Percentiles rank a stretch among this genome's conserved stretches.
phyloP scores from a whole-genome alignment of 2,797 vertebrate genomes.

The Lagorchestes hirsutus region DNA sequence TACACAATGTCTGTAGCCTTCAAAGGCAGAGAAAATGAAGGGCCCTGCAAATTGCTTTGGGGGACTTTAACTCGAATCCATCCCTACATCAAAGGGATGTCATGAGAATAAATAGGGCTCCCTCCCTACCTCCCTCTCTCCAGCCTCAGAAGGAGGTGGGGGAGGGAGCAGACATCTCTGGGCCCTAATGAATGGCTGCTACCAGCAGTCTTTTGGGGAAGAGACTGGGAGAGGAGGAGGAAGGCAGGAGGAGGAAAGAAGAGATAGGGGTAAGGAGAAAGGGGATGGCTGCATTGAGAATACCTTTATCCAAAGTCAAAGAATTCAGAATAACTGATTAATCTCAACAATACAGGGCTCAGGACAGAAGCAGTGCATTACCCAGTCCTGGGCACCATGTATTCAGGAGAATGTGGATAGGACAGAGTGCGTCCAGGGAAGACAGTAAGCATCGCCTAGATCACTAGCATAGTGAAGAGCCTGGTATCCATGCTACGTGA shows the following conservation, averaged over 20 bases:
- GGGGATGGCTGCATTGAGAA: not conserved
- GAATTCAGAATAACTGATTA: not conserved
- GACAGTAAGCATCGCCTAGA: not conserved
- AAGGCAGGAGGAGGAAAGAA: not conserved
- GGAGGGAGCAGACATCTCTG: not conserved
- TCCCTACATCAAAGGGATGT: not conserved
- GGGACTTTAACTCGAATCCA: not conserved
- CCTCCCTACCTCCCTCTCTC: not conserved
- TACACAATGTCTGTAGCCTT: not conserved
- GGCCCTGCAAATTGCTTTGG: not conserved
- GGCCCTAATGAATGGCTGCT: not conserved
- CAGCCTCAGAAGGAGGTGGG: not conserved
- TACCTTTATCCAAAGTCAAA: not conserved
- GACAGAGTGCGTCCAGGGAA: not conserved
- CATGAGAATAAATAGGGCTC: not conserved
- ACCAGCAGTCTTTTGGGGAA: not conserved
- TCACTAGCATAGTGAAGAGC: not conserved
- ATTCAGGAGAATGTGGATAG: not conserved
- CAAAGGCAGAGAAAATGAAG: not conserved
- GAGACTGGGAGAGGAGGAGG: not conserved
- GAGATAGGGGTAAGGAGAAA: not conserved
- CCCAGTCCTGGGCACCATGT: not conserved
- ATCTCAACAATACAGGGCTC: not conserved
- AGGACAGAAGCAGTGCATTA: not conserved
- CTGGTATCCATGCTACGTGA: not conserved